Percentiles rank a stretch among this genome's conserved stretches.
Conservation (phyloP, 2,113 vertebrate species). For the Sardina pilchardus region DNA sequence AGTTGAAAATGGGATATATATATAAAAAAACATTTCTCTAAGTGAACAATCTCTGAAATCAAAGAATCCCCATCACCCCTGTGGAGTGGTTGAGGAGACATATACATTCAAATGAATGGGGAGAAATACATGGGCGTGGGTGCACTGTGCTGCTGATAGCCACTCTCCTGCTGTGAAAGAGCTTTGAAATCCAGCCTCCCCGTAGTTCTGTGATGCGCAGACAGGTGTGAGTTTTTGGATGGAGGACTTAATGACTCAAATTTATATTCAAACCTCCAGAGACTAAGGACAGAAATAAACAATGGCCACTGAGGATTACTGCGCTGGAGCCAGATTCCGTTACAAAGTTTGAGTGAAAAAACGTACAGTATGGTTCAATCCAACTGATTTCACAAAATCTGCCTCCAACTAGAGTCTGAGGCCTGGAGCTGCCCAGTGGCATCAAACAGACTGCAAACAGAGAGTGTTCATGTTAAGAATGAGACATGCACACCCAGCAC, state of each 20-base stretch:
- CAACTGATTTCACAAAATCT: neutral
- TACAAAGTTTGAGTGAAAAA: neutral
- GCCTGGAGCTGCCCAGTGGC: no score
- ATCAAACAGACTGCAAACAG: neutral
- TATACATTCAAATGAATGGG: slow-evolving; percentile 22
- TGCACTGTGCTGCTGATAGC: slow-evolving; percentile 35
- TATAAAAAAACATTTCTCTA: neutral
- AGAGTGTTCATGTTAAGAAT: neutral
- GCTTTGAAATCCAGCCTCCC: slow-evolving; percentile 48
- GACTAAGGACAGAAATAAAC: neutral
- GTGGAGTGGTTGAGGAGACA: slow-evolving; percentile 47
- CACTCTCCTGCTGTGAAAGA: neutral
- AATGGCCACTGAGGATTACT: neutral
- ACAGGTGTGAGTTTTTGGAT: slow-evolving; percentile 68
- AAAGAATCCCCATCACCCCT: slow-evolving; percentile 41
- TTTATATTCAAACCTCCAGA: neutral
- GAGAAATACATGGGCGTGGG: slow-evolving; percentile 46
- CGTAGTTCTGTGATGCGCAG: slow-evolving; percentile 62
- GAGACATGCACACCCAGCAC: neutral
- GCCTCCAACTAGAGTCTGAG: neutral
- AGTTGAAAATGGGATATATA: neutral
- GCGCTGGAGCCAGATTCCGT: neutral
- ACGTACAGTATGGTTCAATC: neutral
- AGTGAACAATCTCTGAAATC: slow-evolving; percentile 21
- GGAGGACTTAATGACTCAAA: slow-evolving; percentile 2